Evolutionary conservation across 2,888 invertebrate genomes (phyloP).

Genomic region (Herminia tarsipennalis): DNA sequence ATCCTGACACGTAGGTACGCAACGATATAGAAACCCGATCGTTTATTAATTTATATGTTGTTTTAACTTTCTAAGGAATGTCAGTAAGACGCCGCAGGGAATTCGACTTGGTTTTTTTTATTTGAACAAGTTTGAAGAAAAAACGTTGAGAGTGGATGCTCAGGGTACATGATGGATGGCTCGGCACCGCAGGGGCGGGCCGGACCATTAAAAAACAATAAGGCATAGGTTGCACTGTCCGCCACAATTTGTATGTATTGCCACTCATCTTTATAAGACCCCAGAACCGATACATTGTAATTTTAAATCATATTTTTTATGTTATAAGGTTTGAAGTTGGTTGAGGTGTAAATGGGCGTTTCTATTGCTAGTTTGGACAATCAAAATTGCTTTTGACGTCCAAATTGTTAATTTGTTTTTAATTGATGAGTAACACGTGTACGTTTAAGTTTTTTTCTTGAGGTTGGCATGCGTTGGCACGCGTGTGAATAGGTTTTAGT

Average conservation of each 20-base stretch:
- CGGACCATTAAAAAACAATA: constrained; percentile 83
- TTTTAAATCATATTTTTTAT: constrained; percentile 15
- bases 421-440: constrained; percentile 68
- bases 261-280: constrained; percentile 70
- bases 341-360: constrained; percentile 8
- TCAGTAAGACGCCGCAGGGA: constrained; percentile 73
- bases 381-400: constrained; percentile 62
- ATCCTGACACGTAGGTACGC: not conserved
- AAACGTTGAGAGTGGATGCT: constrained; percentile 51
- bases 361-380: constrained; percentile 46
- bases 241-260: constrained; percentile 72
- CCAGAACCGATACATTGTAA: constrained; percentile 7
- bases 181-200: constrained; percentile 69
- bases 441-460: constrained; percentile 32
- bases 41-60: constrained; percentile 78
- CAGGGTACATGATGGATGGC: constrained; percentile 72
- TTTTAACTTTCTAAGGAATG: constrained; percentile 74
- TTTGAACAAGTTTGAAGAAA: constrained; percentile 60
- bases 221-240: constrained; percentile 73
- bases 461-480: constrained; percentile 21
- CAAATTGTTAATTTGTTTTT: constrained; percentile 71
- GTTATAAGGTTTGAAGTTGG: constrained; percentile 16
- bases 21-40: constrained; percentile 53
- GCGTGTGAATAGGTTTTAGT: constrained; percentile 12
- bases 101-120: constrained; percentile 59